A percentile compares a stretch with the other conserved stretches of the same genome.
Conservation (phyloP, 2,113 vertebrate species). For the Hirundichthys speculiger region DNA sequence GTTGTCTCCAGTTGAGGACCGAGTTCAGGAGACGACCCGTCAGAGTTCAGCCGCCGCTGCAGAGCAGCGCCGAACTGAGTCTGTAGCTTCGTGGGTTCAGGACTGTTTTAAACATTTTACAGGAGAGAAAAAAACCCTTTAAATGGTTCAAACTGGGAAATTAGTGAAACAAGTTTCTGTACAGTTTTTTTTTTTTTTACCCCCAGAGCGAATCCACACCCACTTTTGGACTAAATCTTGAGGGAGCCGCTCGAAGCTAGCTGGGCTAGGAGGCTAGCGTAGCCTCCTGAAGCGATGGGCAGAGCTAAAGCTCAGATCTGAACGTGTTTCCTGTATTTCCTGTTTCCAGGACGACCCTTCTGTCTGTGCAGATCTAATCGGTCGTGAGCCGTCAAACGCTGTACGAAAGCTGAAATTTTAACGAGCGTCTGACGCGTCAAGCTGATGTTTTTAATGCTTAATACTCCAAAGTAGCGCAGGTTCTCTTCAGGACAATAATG, state of each 20-base stretch:
- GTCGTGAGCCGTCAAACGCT: too few species aligned
- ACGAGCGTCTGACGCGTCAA: background rate
- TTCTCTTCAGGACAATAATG: constrained; percentile 6
- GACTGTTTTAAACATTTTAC: background rate
- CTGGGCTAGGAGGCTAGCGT: background rate
- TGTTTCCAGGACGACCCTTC: too few species aligned
- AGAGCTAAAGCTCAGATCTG: background rate
- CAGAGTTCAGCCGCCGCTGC: background rate
- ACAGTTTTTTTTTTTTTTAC: background rate
- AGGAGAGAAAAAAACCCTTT: background rate
- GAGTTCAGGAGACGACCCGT: background rate
- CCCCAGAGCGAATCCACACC: background rate
- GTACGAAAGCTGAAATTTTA: background rate
- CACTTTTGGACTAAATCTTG: background rate
- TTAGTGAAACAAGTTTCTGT: background rate
- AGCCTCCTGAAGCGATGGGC: too few species aligned
- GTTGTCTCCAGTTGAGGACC: constrained; percentile 34
- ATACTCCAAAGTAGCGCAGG: background rate
- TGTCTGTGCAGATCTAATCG: too few species aligned
- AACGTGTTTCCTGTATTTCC: background rate
- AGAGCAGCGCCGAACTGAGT: background rate
- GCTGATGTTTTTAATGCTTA: background rate
- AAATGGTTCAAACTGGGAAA: background rate
- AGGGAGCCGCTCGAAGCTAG: background rate
- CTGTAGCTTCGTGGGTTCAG: too few species aligned